Base-by-base conservation (phyloP, 2,888 invertebrate genomes). In the Cryptus armator region DNA sequence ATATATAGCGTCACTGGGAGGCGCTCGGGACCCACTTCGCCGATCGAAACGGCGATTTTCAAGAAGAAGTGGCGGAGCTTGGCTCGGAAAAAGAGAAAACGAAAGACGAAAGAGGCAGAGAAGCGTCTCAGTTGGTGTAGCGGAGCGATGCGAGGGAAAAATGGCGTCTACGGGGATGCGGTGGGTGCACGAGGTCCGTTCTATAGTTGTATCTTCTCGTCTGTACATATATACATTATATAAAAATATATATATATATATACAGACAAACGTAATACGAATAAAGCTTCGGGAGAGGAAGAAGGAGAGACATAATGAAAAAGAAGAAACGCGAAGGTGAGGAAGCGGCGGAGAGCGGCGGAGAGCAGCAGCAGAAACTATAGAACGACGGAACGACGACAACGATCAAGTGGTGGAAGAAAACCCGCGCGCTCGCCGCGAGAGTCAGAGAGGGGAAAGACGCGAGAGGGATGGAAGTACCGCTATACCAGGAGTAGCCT, bases 401-500 rank as follows among this genome's bases (percentile, higher is more conserved):
- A 53, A 56, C 29, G 51, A 70, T 43, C 43, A 9, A 66, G 75
- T 75, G 82, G 85, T 70, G 85, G 82, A 64, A 70, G 84, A 82
- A 76, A 79, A 82, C 37, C 29, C 82, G 84, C 81, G 76, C 79
- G 77, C 75, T 80, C 72, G 68, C 72, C 59, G 71, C 79, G 80
- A 62, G 68, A 70, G 37, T 75, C 14, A 68, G 79, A 51, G 46
- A 48, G 83, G 70, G 83, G 83, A 67, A 46, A 48, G 82, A 74
- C 62, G 87, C 72, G 87, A 87, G 89, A 88, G 89, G 87, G 86
- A 87, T 89, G 88, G 85, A 92, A 92, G 93, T 93, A 93, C 93
- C 93, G 93, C 93, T 93, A 93, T 91, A 90, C 89, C 89, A 91
- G 82, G 89, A 90, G 92, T 91, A 83, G 92, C 93, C 91, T 86